Conservation (phyloP, 2,888 invertebrate genomes). For the Beris chalybata region DNA sequence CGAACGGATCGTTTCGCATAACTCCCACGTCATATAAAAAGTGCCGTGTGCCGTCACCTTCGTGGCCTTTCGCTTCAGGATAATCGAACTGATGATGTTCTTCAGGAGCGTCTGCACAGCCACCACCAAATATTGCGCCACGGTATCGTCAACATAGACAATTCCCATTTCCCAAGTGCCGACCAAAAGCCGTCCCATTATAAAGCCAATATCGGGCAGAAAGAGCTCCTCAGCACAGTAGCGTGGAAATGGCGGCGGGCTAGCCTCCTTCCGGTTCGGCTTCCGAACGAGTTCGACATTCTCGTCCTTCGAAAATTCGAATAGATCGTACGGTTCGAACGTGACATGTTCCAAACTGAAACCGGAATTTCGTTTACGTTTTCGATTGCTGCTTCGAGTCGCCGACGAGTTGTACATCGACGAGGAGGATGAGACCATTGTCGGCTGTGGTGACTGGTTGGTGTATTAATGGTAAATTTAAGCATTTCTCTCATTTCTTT, state of each 20-base stretch:
- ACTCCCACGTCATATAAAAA: conserved; percentile 81
- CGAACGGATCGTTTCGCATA: conserved; percentile 78
- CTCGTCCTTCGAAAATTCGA: conserved; percentile 64
- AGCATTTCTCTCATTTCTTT: too few species aligned
- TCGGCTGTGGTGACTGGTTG: conserved; percentile 44
- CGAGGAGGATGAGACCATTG: conserved; percentile 39
- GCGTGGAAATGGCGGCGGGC: conserved; percentile 51
- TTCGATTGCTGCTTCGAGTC: conserved; percentile 50
- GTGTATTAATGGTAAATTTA: too few species aligned
- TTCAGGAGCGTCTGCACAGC: conserved; percentile 82
- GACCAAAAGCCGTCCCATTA: conserved; percentile 79
- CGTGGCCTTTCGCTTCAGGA: conserved; percentile 81
- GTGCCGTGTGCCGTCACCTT: conserved; percentile 67
- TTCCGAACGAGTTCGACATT: conserved; percentile 49
- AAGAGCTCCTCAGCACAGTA: conserved; percentile 74
- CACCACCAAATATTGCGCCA: conserved; percentile 78
- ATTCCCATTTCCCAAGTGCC: conserved; percentile 89
- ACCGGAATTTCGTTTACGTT: conserved; percentile 59
- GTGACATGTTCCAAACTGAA: conserved; percentile 61
- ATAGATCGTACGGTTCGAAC: conserved; percentile 64
- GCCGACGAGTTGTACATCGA: conserved; percentile 29
- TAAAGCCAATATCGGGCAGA: conserved; percentile 80
- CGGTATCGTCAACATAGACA: conserved; percentile 80
- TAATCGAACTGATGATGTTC: conserved; percentile 75
- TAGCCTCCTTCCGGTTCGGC: conserved; percentile 38